Base-by-base conservation (phyloP, 2,888 invertebrate genomes). In the Agrochola litura region DNA sequence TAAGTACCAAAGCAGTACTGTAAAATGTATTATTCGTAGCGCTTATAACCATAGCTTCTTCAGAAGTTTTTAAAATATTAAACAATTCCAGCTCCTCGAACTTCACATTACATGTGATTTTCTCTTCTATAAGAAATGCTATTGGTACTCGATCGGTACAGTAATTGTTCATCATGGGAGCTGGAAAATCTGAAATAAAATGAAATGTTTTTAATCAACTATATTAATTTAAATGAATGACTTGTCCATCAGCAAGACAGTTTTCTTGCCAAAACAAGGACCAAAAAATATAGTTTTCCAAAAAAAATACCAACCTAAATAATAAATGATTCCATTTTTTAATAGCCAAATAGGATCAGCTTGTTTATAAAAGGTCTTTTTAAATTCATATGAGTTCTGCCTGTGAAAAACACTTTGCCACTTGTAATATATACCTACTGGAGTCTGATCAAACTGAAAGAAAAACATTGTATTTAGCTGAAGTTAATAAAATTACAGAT, bases 11-110 rank as follows among this genome's bases (percentile, higher is more conserved):
- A 79, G 76, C 76, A 75, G 95, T 90, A 75, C 85, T 92, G 80
- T 94, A 95, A 9, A 90, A 78, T 58, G 92, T 92, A 22, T 84
- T 84, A 66, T 93, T 90, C 16, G 91, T 93, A 70, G 93, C 92
- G 85, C 95, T 95, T 63, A 95, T 91, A 69, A 96, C 83, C 61
- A 86, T 87, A 37, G 94, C 89, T 74, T 92, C 91, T 73, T 94
- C 90, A 22, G 90, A 87, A 63, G 88, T 91, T 81, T 92, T 93
- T 9, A 93, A 81, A 68, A 95, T 91, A 84, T 93, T 91, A 78
- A 96, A 92, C 93, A 95, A 94, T 92, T 96, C 95, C 8, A 96
- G 86, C 79, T 96, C 95, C 25, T 91, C 88, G 12, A 96, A 86
- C 83, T 94, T 95, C 0, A 95, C 94, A 78, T 87, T 91, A 82